Evolutionary conservation across 2,888 invertebrate genomes (phyloP).

Genomic region (Catocala nupta): DNA sequence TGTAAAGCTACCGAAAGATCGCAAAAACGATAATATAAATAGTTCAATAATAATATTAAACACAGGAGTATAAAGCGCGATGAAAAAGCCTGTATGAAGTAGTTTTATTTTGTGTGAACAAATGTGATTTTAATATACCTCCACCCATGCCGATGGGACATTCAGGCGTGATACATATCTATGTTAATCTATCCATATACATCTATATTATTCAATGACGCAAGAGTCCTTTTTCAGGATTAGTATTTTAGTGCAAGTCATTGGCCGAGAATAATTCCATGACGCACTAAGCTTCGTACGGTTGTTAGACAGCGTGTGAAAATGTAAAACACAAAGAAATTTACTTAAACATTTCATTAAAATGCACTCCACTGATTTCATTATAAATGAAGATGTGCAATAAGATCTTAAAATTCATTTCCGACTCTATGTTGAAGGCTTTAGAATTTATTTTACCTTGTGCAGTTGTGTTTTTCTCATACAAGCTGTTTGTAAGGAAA

Average conservation of each 20-base stretch:
- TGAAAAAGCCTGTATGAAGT: too few relatives aligned
- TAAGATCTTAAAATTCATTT: conserved; percentile 20
- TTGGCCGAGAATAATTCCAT: conserved; percentile 16
- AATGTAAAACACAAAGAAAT: conserved; percentile 50
- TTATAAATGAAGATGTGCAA: conserved; percentile 44
- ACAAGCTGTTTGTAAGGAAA: conserved; percentile 45
- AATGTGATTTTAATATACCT: too few relatives aligned
- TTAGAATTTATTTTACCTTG: conserved; percentile 32
- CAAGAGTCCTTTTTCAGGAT: not conserved
- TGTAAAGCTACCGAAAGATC: too few relatives aligned
- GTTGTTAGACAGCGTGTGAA: conserved; percentile 53
- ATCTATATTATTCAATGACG: conserved; percentile 4
- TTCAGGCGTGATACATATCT: not conserved
- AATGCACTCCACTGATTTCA: conserved; percentile 53
- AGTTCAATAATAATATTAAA: too few relatives aligned
- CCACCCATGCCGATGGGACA: too few relatives aligned
- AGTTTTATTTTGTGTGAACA: too few relatives aligned
- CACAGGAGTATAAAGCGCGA: too few relatives aligned
- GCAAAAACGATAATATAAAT: too few relatives aligned
- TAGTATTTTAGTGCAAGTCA: not conserved
- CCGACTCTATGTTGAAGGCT: conserved; percentile 8
- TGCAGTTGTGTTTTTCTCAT: conserved; percentile 20
- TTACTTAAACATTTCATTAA: conserved; percentile 58
- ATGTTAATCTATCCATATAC: too few relatives aligned
- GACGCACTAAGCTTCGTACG: conserved; percentile 21